Conservation (phyloP, 1,140 invertebrate genomes). For the Telenomus remus region DNA sequence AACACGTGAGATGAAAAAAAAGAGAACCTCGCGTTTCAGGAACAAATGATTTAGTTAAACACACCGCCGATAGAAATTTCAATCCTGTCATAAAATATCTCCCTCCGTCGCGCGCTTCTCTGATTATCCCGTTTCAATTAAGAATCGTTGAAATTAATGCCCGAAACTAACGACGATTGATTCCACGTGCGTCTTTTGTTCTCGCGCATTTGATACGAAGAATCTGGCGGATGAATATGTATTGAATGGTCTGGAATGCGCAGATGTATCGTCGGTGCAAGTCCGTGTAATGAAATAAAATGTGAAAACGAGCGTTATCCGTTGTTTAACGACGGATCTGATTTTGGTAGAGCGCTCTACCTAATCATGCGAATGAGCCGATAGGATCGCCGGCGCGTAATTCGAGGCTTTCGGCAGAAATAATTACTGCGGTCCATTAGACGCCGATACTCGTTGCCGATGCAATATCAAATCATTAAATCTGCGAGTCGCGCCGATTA, state of each 20-base stretch:
- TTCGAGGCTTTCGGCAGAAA: constrained; percentile 59
- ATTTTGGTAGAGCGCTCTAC: constrained; percentile 46
- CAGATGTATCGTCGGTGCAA: constrained; percentile 1
- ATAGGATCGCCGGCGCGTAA: constrained; percentile 60
- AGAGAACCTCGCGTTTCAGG: constrained; percentile 9
- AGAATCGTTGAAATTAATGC: neutral
- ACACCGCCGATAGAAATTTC: constrained; percentile 29
- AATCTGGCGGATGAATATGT: neutral
- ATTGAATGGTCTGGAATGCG: neutral
- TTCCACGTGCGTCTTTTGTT: too few relatives aligned
- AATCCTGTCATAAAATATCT: constrained; percentile 26
- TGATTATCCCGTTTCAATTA: constrained; percentile 5
- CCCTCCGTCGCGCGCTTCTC: constrained; percentile 1
- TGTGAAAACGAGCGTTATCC: constrained; percentile 13
- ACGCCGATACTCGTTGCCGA: constrained; percentile 33
- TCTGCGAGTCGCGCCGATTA: constrained; percentile 19
- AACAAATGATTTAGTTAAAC: constrained; percentile 34
- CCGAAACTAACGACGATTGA: too few relatives aligned
- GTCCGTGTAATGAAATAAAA: constrained; percentile 23
- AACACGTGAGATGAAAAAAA: constrained; percentile 26
- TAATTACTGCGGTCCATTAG: constrained; percentile 57
- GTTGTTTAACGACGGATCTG: constrained; percentile 44
- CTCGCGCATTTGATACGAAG: too few relatives aligned
- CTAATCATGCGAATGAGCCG: constrained; percentile 59
- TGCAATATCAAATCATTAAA: constrained; percentile 46